Evolutionary conservation across 2,888 invertebrate genomes (phyloP).

Genomic region (Himalopsyche anomala): DNA sequence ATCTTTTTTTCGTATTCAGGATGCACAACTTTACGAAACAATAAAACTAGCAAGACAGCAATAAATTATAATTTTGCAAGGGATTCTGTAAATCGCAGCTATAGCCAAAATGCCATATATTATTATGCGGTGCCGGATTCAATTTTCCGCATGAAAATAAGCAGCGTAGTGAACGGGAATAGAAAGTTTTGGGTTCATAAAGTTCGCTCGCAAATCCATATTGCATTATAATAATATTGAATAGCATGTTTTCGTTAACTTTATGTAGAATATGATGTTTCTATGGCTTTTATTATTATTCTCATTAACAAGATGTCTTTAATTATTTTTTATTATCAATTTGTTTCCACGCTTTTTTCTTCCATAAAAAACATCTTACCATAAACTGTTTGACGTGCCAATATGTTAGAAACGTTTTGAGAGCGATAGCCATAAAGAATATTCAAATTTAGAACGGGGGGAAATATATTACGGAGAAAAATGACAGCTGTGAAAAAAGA

Average conservation of each 20-base stretch:
- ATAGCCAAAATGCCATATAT: background rate
- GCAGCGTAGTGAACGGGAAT: background rate
- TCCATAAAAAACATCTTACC: background rate
- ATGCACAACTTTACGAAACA: background rate
- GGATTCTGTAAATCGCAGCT: background rate
- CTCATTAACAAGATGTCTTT: no score
- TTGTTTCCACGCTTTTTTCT: background rate
- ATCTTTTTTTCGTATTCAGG: background rate
- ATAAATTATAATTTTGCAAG: conserved; percentile 1
- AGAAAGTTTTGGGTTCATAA: conserved; percentile 12
- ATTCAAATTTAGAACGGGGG: conserved; percentile 55
- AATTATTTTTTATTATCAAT: background rate
- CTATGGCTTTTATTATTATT: no score
- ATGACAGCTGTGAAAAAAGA: conserved; percentile 46
- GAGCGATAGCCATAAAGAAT: conserved; percentile 58
- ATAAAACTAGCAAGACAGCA: background rate
- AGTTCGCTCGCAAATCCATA: background rate
- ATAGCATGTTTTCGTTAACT: no score
- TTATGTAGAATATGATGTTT: no score
- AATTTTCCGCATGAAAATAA: conserved; percentile 16
- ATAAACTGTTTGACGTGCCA: conserved; percentile 33
- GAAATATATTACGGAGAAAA: conserved; percentile 51
- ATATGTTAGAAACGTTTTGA: conserved; percentile 46
- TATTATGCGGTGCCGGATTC: conserved; percentile 5
- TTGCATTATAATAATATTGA: background rate